Conservation (phyloP, 2,888 invertebrate species). For the Rhamphomyia laevipes region DNA sequence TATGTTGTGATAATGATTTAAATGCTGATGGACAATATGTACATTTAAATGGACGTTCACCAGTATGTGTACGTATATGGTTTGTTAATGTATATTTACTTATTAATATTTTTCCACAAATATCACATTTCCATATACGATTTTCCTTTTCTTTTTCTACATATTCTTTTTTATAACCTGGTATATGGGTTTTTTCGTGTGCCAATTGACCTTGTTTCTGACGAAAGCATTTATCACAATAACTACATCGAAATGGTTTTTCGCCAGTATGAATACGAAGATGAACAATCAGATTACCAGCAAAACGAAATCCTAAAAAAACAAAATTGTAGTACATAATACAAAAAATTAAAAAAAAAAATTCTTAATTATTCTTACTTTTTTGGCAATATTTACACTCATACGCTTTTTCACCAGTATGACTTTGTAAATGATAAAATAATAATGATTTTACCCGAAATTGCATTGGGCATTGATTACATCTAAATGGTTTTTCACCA, state of each 20-base stretch:
- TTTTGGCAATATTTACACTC: background rate
- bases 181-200: too few relatives aligned
- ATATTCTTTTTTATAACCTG: too few relatives aligned
- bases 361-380: background rate
- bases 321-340: too few relatives aligned
- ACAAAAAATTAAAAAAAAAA: too few relatives aligned
- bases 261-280: conserved; percentile 35
- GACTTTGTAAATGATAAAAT: background rate
- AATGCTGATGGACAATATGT: background rate
- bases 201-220: too few relatives aligned
- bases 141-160: too few relatives aligned
- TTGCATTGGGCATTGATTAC: background rate
- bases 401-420: background rate
- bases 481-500: background rate
- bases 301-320: too few relatives aligned
- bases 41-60: background rate
- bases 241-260: conserved; percentile 34
- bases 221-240: conserved; percentile 20
- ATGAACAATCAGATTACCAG: too few relatives aligned
- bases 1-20: background rate
- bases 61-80: background rate
- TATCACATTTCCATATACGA: too few relatives aligned
- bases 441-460: background rate
- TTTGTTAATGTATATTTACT: too few relatives aligned
- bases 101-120: too few relatives aligned